Conservation (phyloP, 2,888 invertebrate genomes). For the Emesis furor region DNA sequence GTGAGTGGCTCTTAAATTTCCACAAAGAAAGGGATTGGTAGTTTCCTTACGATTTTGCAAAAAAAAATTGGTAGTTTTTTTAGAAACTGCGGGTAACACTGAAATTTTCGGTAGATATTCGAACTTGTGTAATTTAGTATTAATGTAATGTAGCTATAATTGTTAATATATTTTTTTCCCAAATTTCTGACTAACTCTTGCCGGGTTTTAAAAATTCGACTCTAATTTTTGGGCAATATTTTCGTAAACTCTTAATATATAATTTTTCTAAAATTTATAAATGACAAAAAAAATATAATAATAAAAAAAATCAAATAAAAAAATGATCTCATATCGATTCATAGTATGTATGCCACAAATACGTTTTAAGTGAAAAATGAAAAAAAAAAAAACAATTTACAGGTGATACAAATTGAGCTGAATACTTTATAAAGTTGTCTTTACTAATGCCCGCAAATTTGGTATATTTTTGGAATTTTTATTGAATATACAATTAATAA, state of each 20-base stretch:
- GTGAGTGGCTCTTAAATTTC: too few relatives aligned
- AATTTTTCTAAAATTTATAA: slow-evolving; percentile 56
- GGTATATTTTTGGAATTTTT: too few relatives aligned
- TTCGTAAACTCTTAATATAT: slow-evolving; percentile 32
- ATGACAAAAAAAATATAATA: slow-evolving; percentile 65
- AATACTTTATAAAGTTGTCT: too few relatives aligned
- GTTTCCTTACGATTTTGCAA: too few relatives aligned
- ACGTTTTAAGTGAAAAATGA: slow-evolving; percentile 28
- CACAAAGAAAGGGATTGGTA: too few relatives aligned
- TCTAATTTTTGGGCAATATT: slow-evolving; percentile 63
- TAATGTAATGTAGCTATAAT: slow-evolving; percentile 42
- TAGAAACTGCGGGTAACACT: not conserved
- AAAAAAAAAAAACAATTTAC: slow-evolving; percentile 21
- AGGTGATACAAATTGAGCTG: not conserved
- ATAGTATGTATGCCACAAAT: slow-evolving; percentile 32
- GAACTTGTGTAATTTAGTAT: slow-evolving; percentile 58
- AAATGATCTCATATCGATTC: slow-evolving; percentile 57
- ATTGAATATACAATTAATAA: too few relatives aligned
- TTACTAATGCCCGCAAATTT: too few relatives aligned
- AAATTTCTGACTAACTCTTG: slow-evolving; percentile 73
- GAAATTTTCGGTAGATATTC: not conserved
- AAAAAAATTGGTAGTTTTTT: too few relatives aligned
- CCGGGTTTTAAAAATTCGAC: slow-evolving; percentile 75
- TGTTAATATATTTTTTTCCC: slow-evolving; percentile 53
- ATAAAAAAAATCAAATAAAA: slow-evolving; percentile 58